Conservation (phyloP, 2,888 invertebrate genomes). For the Hedychridium roseum region DNA sequence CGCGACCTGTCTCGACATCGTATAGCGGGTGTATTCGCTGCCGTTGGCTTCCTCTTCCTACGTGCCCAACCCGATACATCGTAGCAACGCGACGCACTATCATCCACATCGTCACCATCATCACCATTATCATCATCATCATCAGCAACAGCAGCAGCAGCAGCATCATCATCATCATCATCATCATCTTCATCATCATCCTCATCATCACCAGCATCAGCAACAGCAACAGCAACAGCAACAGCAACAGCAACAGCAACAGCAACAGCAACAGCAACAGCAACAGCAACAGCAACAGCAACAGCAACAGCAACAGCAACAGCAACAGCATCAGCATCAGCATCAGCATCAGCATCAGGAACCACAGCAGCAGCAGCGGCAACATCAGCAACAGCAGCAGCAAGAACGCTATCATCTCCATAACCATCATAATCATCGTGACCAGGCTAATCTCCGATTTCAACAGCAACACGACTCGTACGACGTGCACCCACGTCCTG, state of each 20-base stretch:
- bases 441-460: conserved; percentile 28
- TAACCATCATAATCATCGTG: conserved; percentile 30
- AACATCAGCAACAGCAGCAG: too few relatives aligned
- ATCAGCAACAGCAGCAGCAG: conserved; percentile 30
- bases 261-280: conserved; percentile 30
- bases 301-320: conserved; percentile 56
- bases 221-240: conserved; percentile 48
- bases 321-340: conserved; percentile 55
- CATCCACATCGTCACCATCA: conserved; percentile 58
- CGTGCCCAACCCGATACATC: conserved; percentile 55
- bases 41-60: conserved; percentile 61
- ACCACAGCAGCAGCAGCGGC: conserved; percentile 28
- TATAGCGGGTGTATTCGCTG: conserved; percentile 65
- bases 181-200: conserved; percentile 32
- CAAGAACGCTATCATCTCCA: conserved; percentile 33
- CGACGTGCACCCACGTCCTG: conserved; percentile 59
- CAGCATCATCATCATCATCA: conserved; percentile 29
- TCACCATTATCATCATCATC: conserved; percentile 50
- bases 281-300: conserved; percentile 34
- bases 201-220: conserved; percentile 47
- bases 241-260: conserved; percentile 29
- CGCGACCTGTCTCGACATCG: conserved; percentile 45
- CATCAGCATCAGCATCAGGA: conserved; percentile 48
- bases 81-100: conserved; percentile 59
- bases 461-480: conserved; percentile 51